Evolutionary conservation across 2,797 vertebrate species (phyloP).

Genomic region (Psittacula derbiana): DNA sequence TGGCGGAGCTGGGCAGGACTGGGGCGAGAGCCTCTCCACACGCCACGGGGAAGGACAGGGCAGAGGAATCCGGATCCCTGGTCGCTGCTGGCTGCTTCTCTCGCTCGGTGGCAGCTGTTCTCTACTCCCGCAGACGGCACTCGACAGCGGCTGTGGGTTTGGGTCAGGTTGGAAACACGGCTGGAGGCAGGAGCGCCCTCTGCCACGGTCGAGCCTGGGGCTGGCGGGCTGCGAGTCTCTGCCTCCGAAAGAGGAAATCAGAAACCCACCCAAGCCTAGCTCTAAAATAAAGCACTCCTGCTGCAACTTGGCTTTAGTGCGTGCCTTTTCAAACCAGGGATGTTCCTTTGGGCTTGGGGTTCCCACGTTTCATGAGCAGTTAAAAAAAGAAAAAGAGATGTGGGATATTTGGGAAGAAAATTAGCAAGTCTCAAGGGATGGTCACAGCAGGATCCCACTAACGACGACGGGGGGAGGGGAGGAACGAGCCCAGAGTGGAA

Average conservation of each 20-base stretch:
- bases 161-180: background rate
- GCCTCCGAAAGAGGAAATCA: background rate
- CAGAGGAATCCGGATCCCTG: background rate
- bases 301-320: background rate
- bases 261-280: background rate
- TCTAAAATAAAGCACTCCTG: background rate
- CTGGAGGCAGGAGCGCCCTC: slow-evolving; percentile 9
- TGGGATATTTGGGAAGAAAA: slow-evolving; percentile 1
- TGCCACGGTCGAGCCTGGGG: background rate
- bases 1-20: background rate
- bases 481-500: background rate
- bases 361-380: background rate
- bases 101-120: background rate
- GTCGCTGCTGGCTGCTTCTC: background rate
- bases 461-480: background rate
- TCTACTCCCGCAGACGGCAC: background rate
- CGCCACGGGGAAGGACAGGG: background rate
- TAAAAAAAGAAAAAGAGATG: background rate
- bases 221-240: background rate
- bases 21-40: background rate
- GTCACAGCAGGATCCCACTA: background rate
- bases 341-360: background rate
- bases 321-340: background rate
- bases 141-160: background rate
- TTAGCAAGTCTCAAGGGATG: background rate